phyloP scores from a whole-genome alignment of 2,113 vertebrate genomes.

The Ifrita kowaldi region DNA sequence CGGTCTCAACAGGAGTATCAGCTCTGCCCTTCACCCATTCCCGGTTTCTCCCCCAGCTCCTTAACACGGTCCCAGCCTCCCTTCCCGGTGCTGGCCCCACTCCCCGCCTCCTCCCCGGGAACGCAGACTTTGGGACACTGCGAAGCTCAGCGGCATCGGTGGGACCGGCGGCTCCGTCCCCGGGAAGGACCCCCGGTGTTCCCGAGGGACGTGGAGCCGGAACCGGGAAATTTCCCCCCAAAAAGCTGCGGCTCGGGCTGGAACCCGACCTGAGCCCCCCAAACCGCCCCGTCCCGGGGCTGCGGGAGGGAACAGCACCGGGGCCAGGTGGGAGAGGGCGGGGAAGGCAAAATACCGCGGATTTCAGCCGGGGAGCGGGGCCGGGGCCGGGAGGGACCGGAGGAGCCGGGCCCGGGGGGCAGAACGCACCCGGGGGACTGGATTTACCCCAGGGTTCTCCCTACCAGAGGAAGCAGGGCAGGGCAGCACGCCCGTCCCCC shows the following conservation, averaged over 20 bases:
- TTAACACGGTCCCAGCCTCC: not conserved
- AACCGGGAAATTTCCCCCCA: not conserved
- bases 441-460: not conserved
- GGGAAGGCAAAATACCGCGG: not conserved
- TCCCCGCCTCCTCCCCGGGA: rapidly evolving
- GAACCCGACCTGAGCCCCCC: not conserved
- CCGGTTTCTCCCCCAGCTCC: rapidly evolving
- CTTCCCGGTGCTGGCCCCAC: rapidly evolving
- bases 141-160: rapidly evolving
- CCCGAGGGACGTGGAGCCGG: not conserved
- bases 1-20: rapidly evolving
- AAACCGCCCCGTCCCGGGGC: not conserved
- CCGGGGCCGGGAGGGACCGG: not conserved
- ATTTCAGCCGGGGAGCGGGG: not conserved
- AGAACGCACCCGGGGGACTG: not conserved
- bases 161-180: not conserved
- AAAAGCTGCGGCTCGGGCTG: not conserved
- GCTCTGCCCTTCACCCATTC: not conserved
- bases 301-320: not conserved
- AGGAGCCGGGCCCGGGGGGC: not conserved
- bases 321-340: not conserved
- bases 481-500: not conserved
- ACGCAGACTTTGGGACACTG: rapidly evolving
- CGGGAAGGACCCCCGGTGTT: rapidly evolving
- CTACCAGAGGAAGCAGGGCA: rapidly evolving